Conservation (phyloP, 2,113 vertebrate genomes). For the Tylochromis polylepis region DNA sequence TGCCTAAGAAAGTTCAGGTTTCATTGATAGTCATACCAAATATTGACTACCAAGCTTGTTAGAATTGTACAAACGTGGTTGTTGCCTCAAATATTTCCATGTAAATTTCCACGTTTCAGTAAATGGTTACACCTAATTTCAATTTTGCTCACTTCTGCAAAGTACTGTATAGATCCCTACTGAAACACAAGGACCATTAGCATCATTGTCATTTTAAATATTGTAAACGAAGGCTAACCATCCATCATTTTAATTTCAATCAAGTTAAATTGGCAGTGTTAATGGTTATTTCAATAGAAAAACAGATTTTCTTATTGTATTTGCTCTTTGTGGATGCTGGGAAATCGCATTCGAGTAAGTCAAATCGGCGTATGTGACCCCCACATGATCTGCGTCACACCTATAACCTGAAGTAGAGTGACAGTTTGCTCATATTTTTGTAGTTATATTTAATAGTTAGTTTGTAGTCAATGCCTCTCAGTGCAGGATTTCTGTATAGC, state of each 20-base stretch:
- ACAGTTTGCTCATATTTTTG: neutral
- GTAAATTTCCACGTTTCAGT: neutral
- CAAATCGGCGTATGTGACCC: too few relatives aligned
- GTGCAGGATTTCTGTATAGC: neutral
- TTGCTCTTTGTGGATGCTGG: neutral
- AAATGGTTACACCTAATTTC: neutral
- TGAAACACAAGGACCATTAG: neutral
- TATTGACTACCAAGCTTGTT: neutral
- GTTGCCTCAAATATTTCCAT: neutral
- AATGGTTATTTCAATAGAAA: neutral
- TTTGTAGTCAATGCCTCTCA: neutral
- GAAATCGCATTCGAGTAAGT: neutral
- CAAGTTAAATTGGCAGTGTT: neutral
- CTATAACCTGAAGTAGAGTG: neutral
- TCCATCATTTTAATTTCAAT: neutral
- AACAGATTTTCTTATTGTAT: neutral
- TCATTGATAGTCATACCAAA: neutral
- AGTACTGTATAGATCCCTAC: neutral
- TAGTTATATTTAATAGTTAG: neutral
- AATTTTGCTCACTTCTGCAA: rapidly evolving
- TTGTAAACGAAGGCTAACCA: neutral
- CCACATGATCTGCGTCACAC: neutral
- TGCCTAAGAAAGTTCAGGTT: too few relatives aligned
- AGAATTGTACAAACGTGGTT: neutral
- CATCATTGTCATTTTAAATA: neutral